phyloP scores from a whole-genome alignment of 2,797 vertebrate genomes.

The Sternotherus odoratus region DNA sequence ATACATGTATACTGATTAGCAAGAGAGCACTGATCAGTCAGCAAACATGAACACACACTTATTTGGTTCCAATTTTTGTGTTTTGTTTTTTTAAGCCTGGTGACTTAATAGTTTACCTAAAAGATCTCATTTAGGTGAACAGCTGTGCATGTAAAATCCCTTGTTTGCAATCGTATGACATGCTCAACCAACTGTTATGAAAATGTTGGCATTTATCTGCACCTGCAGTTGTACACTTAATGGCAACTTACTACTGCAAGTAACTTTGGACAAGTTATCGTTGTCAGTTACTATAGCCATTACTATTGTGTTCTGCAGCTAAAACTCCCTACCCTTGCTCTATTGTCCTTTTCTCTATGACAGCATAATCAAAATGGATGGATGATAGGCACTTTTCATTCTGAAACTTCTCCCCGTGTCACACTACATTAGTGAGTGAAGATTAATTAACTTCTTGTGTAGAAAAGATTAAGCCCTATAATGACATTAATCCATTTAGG shows the following conservation, averaged over 20 bases:
- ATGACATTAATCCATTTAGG: not conserved
- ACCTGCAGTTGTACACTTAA: not conserved
- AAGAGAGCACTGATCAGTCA: not conserved
- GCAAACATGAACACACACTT: not conserved
- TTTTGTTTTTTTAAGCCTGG: not conserved
- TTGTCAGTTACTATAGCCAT: not conserved
- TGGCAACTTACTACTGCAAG: not conserved
- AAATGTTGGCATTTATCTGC: not conserved
- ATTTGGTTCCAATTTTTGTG: not conserved
- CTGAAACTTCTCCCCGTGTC: not conserved
- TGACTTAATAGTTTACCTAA: not conserved
- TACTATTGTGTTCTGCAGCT: constrained; percentile 59
- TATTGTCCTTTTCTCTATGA: constrained; percentile 22
- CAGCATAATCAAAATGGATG: not conserved
- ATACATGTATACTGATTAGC: not conserved
- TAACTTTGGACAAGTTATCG: not conserved
- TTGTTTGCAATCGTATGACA: not conserved
- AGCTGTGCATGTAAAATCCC: not conserved
- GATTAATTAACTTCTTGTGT: constrained; percentile 19
- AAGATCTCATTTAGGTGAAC: not conserved
- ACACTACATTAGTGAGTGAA: not conserved
- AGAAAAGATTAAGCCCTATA: not conserved
- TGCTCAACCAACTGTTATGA: not conserved
- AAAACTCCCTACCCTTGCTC: constrained; percentile 19
- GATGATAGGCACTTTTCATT: not conserved